phyloP scores from a whole-genome alignment of 1,140 invertebrate genomes.

The Lucilia cuprina region DNA sequence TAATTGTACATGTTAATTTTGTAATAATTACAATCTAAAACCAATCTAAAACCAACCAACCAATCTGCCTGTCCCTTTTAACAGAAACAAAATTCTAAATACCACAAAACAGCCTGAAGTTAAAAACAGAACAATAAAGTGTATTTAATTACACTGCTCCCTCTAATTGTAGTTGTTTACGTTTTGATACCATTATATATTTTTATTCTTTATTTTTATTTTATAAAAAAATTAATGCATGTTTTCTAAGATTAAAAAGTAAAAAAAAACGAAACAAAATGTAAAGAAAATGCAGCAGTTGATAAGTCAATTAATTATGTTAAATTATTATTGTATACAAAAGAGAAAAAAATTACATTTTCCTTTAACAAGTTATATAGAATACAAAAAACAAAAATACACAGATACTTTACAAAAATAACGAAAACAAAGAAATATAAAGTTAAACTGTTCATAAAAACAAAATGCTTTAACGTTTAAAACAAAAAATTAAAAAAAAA shows the following conservation, averaged over 20 bases:
- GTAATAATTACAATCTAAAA: neutral
- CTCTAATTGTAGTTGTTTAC: neutral
- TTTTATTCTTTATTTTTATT: neutral
- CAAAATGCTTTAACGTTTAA: neutral
- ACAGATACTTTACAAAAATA: neutral
- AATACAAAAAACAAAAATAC: neutral
- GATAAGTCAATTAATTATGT: constrained; percentile 11
- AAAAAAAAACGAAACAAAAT: neutral
- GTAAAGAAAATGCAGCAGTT: neutral
- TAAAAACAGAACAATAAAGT: neutral
- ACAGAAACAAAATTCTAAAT: neutral
- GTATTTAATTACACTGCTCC: neutral
- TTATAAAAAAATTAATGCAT: neutral
- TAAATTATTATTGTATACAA: constrained; percentile 15
- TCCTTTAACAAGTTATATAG: neutral
- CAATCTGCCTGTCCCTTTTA: neutral
- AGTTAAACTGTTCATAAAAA: neutral
- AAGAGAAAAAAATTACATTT: neutral
- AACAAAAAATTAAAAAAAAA: neutral
- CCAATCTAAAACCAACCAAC: neutral
- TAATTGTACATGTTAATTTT: neutral
- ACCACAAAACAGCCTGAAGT: no score
- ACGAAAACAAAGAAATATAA: neutral
- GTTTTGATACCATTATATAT: neutral
- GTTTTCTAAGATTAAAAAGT: neutral